phyloP scores from a whole-genome alignment of 2,888 invertebrate species.

The Frankliniella fusca region DNA sequence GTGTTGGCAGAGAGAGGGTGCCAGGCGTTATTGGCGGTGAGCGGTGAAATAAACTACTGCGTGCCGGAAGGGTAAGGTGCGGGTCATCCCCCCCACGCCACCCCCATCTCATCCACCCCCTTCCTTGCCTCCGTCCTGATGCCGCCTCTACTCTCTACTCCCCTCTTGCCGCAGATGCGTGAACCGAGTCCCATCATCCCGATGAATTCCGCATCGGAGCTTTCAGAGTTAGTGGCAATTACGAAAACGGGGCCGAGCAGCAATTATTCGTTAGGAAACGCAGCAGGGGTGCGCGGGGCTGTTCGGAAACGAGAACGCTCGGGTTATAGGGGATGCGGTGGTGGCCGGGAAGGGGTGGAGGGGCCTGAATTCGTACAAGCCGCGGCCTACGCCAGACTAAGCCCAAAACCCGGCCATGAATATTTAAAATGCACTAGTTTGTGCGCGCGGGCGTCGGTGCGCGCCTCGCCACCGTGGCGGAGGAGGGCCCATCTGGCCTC shows the following conservation, averaged over 20 bases:
- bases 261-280: no score
- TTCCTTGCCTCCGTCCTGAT: neutral
- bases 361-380: no score
- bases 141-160: neutral
- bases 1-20: neutral
- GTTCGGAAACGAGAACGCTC: neutral
- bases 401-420: no score
- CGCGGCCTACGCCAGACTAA: no score
- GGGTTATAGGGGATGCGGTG: no score
- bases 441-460: no score
- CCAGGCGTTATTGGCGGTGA: neutral
- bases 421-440: no score
- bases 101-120: neutral
- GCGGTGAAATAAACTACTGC: neutral
- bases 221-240: neutral
- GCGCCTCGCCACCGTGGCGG: no score
- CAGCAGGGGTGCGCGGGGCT: neutral
- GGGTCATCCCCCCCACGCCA: neutral
- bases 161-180: neutral
- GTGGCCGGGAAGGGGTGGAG: no score
- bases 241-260: no score
- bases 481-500: no score
- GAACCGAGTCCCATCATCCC: neutral
- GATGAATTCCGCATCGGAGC: neutral
- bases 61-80: no score